These are phyloP conservation scores for Cheilosia vulpina DNA, from an alignment of 2,888 invertebrate species.

Conservation along the genomic window DNA sequence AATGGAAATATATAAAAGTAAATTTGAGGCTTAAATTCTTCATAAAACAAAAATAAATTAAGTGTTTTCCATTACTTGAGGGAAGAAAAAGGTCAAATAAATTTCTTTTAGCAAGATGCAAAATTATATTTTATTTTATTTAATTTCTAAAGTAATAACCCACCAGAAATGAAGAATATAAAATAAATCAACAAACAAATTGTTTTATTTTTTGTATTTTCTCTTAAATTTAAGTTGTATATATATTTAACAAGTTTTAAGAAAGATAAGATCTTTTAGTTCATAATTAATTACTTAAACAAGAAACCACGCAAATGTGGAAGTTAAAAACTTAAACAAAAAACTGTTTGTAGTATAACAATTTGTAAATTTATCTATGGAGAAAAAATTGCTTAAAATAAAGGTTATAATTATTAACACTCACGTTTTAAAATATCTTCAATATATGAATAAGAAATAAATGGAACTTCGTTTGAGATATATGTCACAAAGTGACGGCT, in stretches of 20 bases:
- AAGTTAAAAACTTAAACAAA: conserved; percentile 58
- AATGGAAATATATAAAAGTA: conserved; percentile 35
- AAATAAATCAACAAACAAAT: conserved; percentile 5
- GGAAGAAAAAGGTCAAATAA: conserved; percentile 28
- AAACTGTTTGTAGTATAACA: conserved; percentile 24
- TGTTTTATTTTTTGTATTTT: conserved; percentile 34
- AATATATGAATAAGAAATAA: conserved; percentile 59
- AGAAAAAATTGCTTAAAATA: conserved; percentile 56
- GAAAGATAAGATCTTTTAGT: conserved; percentile 68
- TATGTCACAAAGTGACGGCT: conserved; percentile 77
- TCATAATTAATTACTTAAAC: conserved; percentile 66
- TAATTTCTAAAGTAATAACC: conserved; percentile 62
- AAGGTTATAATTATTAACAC: conserved; percentile 65
- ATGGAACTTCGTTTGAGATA: conserved; percentile 74
- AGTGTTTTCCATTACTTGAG: conserved; percentile 29
- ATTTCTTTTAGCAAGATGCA: conserved; percentile 66
- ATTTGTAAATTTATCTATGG: conserved; percentile 63
- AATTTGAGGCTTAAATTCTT: conserved; percentile 68
- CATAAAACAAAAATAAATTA: conserved; percentile 35
- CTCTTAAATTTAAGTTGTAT: conserved; percentile 62
- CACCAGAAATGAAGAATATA: conserved; percentile 64
- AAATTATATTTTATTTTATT: conserved; percentile 21
- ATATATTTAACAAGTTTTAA: conserved; percentile 58
- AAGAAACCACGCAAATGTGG: conserved; percentile 46
- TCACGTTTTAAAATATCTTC: conserved; percentile 69